Base-by-base conservation (phyloP, 2,888 invertebrate genomes). In the Muscina levida region DNA sequence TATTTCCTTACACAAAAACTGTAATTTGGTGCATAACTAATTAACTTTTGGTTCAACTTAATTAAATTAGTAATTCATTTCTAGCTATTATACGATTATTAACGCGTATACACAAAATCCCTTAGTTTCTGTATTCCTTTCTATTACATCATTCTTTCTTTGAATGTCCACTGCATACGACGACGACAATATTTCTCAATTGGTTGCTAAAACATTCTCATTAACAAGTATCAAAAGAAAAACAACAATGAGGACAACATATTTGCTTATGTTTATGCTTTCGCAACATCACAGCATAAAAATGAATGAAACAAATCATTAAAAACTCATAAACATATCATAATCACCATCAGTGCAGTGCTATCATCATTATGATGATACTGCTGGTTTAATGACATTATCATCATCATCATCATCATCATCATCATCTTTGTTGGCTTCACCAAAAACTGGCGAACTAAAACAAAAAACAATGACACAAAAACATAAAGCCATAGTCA, bases 311-410 rank as follows among this genome's bases (percentile, higher is more conserved):
- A n/a, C n/a, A 71, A 53, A 66, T 56, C 66, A 65, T 73, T 73
- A 66, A 73, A 73, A 66, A 73, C 37, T 17, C 73, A 56, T 73
- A 56, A 26, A 62, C 2, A 56, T 24, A 53, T 53, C 6, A 53
- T 31, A 31, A 31, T 31, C 31, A 31, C 8, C 31, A 31, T 15
- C 48, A 48, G 1, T n/a, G n/a, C 5, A n/a, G 6, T 6, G 15
- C 48, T 6, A 2, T 15, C 44, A 44, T 11, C 11, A n/a, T n/a
- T 11, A 17, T 19, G 4, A 11, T 44, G 17, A 44, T 13, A 22
- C 11, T 22, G 42, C 1, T 17, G 22, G 5, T 31, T 37, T 13
- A 10, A 62, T 17, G 22, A 62, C 3, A 39, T 17, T 19, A 17
- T 62, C 39, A 15, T 31, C 8, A 39, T 11, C 19, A 4, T n/a